Base-by-base conservation (phyloP, 2,888 invertebrate species). In the Athripsodes cinereus region DNA sequence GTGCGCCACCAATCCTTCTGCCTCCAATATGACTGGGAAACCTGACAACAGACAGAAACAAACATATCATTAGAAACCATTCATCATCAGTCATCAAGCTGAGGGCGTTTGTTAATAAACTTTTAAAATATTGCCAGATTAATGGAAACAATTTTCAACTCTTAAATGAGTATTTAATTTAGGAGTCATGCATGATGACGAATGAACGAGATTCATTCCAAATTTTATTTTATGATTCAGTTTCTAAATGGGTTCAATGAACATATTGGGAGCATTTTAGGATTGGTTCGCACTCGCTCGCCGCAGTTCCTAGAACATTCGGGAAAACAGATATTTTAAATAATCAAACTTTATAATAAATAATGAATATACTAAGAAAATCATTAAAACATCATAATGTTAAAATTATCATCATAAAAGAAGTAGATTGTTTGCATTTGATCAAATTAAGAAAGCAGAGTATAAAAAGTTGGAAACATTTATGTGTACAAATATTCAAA, bases 11-110 rank as follows among this genome's bases (percentile, higher is more conserved):
- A 59, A 57, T 56, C 57, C 60, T 57, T 60, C 59, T 34, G 57
- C 51, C 60, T 52, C 62, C 62, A 67, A 67, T 70, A 71, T 74
- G 76, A 79, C 74, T 76, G 76, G 75, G 77, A 76, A 78, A 79
- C 79, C 79, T 79, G 79, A 79, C 79, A 78, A 79, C 79, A 79
- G 76, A 78, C 78, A 79, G 79, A 79, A 79, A 78, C 61, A 63
- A 63, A 63, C 63, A 61, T 55, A 26, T 59, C 61, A 61, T 63
- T 63, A 63, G 61, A 61, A 59, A 59, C 35, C 61, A 63, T 63
- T 61, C 63, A 46, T 61, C 61, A 49, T 61, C 60, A 60, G 51
- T 60, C 62, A 61, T 61, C 19, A 46, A 16, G 16, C 40, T 40
- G 40, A 16, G 40, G 40, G 13, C 5, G 40, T 40, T 13, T 40